Percentiles rank a stretch among this genome's conserved stretches.
These are phyloP conservation scores for Dysdera silvatica DNA, from an alignment of 1,140 invertebrate genomes.

Conservation along the genomic window DNA sequence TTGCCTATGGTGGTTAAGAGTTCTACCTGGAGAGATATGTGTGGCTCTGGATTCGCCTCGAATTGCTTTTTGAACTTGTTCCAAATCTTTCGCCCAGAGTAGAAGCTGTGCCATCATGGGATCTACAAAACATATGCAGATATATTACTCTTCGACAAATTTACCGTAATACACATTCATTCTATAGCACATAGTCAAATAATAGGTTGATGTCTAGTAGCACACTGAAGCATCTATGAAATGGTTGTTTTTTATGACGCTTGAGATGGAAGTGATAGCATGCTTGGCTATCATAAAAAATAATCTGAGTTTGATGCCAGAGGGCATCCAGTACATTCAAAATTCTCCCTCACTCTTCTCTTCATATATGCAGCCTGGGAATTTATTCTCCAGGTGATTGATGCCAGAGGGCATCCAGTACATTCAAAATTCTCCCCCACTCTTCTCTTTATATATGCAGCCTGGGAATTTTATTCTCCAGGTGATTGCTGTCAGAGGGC, in stretches of 20 bases:
- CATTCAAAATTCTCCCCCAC: not conserved
- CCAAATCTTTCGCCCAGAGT: conserved; percentile 19
- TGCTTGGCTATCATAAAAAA: too few relatives aligned
- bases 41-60: conserved; percentile 20
- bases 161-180: too few relatives aligned
- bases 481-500: not conserved
- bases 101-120: conserved; percentile 21
- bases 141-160: too few relatives aligned
- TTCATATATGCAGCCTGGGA: conserved; percentile 1
- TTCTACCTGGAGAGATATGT: too few relatives aligned
- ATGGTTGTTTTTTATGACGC: too few relatives aligned
- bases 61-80: conserved; percentile 24
- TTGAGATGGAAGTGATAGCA: too few relatives aligned
- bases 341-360: conserved; percentile 1
- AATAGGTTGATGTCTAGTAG: too few relatives aligned
- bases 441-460: conserved; percentile 11
- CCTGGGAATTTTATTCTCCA: conserved; percentile 1
- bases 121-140: conserved; percentile 12
- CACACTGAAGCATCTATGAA: too few relatives aligned
- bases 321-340: not conserved
- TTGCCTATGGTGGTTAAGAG: too few relatives aligned
- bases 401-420: not conserved
- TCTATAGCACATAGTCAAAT: too few relatives aligned
- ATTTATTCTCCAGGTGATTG: not conserved
- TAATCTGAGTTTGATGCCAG: not conserved